Evolutionary conservation across 2,113 vertebrate species (phyloP), one percentile per base, ranked within the genome.

Genomic region (Rhinoptilus africanus): DNA sequence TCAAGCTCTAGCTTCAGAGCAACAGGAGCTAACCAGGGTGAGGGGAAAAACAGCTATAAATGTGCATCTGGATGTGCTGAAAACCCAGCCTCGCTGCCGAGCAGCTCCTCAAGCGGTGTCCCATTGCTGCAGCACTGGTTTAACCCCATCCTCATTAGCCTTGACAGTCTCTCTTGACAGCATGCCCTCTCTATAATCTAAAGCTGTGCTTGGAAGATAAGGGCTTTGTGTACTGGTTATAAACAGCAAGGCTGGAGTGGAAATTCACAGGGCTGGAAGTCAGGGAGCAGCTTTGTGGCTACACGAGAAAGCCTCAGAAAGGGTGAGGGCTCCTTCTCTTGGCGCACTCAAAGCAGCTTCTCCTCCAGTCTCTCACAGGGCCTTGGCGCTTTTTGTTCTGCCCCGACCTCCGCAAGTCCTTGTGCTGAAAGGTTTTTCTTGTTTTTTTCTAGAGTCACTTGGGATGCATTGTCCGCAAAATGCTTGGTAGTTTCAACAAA

Each of bases 121-220:
- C 78, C 51, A 34, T 16, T 34, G 92, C 92, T 60, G 91, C 89
- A 89, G 77, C 80, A 3, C 77, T 91, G 94, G 48, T 90, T 85
- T 91, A 95, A 92, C 92, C 92, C 57, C 1, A 3, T 45, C 73
- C 92, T 95, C 92, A 69, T 93, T 88, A 91, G 89, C 96, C 89
- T 89, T 95, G 95, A 92, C 91, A 82, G 84, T 3, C 84, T 89
- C 64, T 93, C 96, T 96, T 91, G 95, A 93, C 74, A 48, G 69
- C 11, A 9, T 76, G 91, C 77, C 86, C 91, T 85, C 92, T 87
- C 80, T 87, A 14, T 89, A 91, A 95, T 94, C 86, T 85, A 93
- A 93, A 94, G 89, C 95, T 95, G 92, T 85, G 57, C 92, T 92
- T 66, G 91, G 80, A 77, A 97, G 96, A 97, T 93, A 97, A 95